These are phyloP conservation scores for Podarcis muralis DNA, from an alignment of 2,113 vertebrate genomes.

Conservation along the genomic window DNA sequence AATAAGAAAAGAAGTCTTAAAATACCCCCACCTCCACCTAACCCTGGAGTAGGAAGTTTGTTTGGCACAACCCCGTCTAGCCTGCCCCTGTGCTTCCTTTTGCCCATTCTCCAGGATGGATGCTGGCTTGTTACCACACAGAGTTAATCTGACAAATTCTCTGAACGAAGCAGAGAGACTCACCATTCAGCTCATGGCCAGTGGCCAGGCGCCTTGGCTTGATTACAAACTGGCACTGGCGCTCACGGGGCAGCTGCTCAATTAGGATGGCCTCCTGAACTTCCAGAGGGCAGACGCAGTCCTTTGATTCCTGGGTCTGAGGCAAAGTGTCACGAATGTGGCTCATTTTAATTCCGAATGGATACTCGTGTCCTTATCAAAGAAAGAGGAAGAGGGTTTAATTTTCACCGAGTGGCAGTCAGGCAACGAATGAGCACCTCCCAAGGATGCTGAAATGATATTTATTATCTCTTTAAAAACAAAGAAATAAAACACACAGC, in stretches of 20 bases:
- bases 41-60: background rate
- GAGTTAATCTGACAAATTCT: background rate
- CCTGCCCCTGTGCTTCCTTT: background rate
- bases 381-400: slow-evolving; percentile 58
- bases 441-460: background rate
- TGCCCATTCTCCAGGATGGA: background rate
- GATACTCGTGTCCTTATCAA: slow-evolving; percentile 90
- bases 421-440: background rate
- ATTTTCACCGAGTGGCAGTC: slow-evolving; percentile 23
- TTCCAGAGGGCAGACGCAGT: slow-evolving; percentile 68
- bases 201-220: slow-evolving; percentile 80
- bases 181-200: slow-evolving; percentile 79
- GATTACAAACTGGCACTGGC: slow-evolving; percentile 94
- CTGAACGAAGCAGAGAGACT: slow-evolving; percentile 25
- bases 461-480: slow-evolving; percentile 1
- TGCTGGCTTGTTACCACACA: slow-evolving; percentile 1
- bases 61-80: background rate
- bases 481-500: background rate
- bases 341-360: slow-evolving; percentile 96
- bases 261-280: slow-evolving; percentile 82
- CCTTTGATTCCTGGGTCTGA: slow-evolving; percentile 73
- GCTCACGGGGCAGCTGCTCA: slow-evolving; percentile 88
- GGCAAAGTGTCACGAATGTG: slow-evolving; percentile 83
- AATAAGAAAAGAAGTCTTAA: background rate
- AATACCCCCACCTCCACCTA: background rate